These are phyloP conservation scores for Tenthredo scrophulariae DNA, from an alignment of 2,888 invertebrate species.

Conservation along the genomic window DNA sequence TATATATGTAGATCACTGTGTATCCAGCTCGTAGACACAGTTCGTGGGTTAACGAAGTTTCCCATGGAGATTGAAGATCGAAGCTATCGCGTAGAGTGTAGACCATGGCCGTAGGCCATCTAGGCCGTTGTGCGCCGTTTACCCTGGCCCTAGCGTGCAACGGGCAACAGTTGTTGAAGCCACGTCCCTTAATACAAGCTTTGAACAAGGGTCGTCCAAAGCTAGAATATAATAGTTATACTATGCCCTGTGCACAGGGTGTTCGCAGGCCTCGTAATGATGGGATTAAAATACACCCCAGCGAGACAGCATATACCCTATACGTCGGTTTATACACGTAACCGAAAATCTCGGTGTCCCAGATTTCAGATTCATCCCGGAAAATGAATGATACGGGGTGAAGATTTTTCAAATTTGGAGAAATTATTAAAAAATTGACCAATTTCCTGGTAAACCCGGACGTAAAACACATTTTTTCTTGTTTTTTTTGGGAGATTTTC, in stretches of 20 bases:
- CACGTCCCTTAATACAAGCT: constrained; percentile 27
- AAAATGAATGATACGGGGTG: background rate
- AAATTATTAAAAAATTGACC: too few relatives aligned
- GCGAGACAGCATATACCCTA: background rate
- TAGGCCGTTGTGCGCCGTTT: background rate
- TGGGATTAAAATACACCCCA: constrained; percentile 50
- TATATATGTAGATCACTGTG: constrained; percentile 9
- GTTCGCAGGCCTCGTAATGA: constrained; percentile 37
- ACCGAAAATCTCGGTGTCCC: constrained; percentile 1
- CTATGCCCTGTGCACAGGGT: background rate
- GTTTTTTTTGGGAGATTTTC: background rate
- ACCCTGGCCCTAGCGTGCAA: background rate
- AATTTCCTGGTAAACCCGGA: too few relatives aligned
- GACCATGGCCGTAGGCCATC: background rate
- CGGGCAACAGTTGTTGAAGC: constrained; percentile 49
- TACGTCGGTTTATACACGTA: background rate
- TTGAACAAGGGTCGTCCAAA: constrained; percentile 32
- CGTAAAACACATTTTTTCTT: too few relatives aligned
- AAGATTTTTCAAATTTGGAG: too few relatives aligned
- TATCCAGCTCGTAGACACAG: constrained; percentile 40
- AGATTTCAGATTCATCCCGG: background rate
- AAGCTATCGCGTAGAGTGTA: constrained; percentile 11
- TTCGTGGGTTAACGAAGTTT: constrained; percentile 43
- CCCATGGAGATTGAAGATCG: constrained; percentile 47
- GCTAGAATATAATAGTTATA: constrained; percentile 41